A percentile compares a stretch with the other conserved stretches of the same genome.
Evolutionary conservation across 2,797 vertebrate genomes (phyloP).

Genomic region (Anabacerthia variegaticeps): DNA sequence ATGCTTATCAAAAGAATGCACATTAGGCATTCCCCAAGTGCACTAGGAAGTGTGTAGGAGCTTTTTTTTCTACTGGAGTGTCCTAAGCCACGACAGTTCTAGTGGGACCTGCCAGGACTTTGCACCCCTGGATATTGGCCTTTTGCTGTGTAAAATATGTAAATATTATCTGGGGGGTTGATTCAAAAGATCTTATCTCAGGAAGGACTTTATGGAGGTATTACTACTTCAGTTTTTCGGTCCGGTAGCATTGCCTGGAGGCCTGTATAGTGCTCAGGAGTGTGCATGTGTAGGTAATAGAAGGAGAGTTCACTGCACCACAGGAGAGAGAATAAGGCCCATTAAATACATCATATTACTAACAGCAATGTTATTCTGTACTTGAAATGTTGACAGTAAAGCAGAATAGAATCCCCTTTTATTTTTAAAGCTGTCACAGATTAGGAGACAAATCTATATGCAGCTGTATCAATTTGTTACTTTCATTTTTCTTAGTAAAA

Average conservation of each 20-base stretch:
- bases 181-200: not conserved
- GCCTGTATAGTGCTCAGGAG: not conserved
- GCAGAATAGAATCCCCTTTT: not conserved
- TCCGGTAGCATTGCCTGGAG: not conserved
- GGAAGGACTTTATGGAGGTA: not conserved
- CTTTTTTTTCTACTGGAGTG: accelerated
- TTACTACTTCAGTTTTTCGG: not conserved
- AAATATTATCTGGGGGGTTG: not conserved
- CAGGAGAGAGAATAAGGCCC: not conserved
- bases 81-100: not conserved
- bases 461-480: not conserved
- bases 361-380: not conserved
- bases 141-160: not conserved
- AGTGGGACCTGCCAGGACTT: not conserved
- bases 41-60: not conserved
- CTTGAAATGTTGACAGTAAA: not conserved
- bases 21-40: not conserved
- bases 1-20: not conserved
- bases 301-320: not conserved
- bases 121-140: not conserved
- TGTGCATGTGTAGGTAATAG: not conserved
- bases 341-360: not conserved
- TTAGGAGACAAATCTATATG: slow-evolving; percentile 32
- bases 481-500: slow-evolving; percentile 35
- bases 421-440: slow-evolving; percentile 23